Evolutionary conservation across 2,888 invertebrate species (phyloP).

Genomic region (Chrysopilus asiliformis): DNA sequence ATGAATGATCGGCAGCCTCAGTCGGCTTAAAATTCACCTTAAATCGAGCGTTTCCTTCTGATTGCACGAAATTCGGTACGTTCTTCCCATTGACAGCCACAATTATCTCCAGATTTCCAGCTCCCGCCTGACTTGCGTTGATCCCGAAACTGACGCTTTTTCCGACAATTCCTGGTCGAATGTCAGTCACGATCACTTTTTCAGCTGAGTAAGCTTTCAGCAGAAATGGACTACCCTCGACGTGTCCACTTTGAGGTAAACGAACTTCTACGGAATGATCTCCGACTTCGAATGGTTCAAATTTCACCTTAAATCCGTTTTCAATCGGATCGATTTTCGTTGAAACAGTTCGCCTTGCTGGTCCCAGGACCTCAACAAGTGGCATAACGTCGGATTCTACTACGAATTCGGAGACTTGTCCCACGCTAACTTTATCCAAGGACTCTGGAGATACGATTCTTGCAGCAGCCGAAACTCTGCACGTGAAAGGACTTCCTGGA

Average conservation of each 20-base stretch:
- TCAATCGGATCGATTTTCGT: conserved; percentile 40
- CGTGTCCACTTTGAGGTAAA: conserved; percentile 55
- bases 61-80: conserved; percentile 95
- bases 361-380: conserved; percentile 66
- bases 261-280: conserved; percentile 80
- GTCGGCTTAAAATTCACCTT: conserved; percentile 91
- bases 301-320: conserved; percentile 45
- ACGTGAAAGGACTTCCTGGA: conserved; percentile 52
- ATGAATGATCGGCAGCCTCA: conserved; percentile 78
- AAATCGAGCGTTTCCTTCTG: conserved; percentile 93
- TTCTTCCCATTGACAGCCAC: conserved; percentile 93
- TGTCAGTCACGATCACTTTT: conserved; percentile 88
- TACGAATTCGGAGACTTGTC: conserved; percentile 67
- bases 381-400: conserved; percentile 78
- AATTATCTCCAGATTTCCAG: conserved; percentile 94
- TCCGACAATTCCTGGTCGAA: conserved; percentile 79
- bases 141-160: conserved; percentile 91
- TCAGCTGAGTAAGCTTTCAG: conserved; percentile 93
- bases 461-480: conserved; percentile 60
- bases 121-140: conserved; percentile 71
- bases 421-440: conserved; percentile 80
- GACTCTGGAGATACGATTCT: conserved; percentile 71
- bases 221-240: conserved; percentile 90
- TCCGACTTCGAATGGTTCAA: conserved; percentile 80
- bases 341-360: conserved; percentile 55